Evolutionary conservation across 2,797 vertebrate species (phyloP).

Genomic region (Numenius phaeopus): DNA sequence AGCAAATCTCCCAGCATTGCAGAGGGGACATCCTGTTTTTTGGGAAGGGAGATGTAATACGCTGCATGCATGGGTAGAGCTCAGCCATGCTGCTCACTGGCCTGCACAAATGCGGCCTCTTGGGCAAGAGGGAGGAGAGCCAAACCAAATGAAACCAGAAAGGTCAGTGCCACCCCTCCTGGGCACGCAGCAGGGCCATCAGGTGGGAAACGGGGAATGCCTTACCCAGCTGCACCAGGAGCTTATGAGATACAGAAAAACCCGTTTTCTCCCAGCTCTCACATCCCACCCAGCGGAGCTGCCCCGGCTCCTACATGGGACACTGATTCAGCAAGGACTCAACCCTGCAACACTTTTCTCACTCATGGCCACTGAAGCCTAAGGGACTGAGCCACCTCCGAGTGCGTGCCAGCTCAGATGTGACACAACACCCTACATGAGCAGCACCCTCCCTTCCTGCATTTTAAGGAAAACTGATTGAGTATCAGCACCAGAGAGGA

Average conservation of each 20-base stretch:
- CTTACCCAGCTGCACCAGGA: neutral
- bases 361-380: neutral
- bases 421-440: neutral
- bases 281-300: neutral
- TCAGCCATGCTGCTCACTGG: neutral
- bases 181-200: neutral
- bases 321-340: neutral
- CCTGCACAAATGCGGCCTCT: rapidly evolving
- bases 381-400: neutral
- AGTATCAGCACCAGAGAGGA: neutral
- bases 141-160: neutral
- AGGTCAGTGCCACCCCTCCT: neutral
- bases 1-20: neutral
- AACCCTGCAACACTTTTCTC: neutral
- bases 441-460: neutral
- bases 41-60: neutral
- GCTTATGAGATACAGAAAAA: neutral
- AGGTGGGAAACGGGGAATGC: rapidly evolving
- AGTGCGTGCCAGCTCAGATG: neutral
- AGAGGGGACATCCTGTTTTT: neutral
- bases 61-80: rapidly evolving
- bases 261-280: neutral
- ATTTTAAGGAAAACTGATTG: neutral
- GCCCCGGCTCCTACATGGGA: rapidly evolving
- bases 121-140: neutral